A percentile compares a stretch with the other conserved stretches of the same genome.
Conservation (phyloP, 2,113 vertebrate genomes). For the Hippocampus guttulatus region DNA sequence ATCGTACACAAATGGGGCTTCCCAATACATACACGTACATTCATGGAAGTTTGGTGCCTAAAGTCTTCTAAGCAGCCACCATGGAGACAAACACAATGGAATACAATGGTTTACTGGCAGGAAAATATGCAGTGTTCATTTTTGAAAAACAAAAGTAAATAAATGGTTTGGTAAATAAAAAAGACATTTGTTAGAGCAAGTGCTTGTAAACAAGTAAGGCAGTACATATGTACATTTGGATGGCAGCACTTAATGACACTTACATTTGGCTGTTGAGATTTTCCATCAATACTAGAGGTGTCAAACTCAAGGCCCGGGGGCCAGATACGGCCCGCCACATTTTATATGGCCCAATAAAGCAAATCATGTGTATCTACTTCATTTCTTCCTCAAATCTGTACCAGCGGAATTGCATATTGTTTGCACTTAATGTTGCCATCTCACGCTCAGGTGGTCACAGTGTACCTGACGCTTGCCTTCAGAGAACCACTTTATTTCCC, state of each 20-base stretch:
- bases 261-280: constrained; percentile 59
- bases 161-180: constrained; percentile 69
- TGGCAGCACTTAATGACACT: constrained; percentile 61
- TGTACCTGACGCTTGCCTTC: no score
- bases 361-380: background rate
- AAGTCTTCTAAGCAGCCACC: constrained; percentile 47
- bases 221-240: constrained; percentile 42
- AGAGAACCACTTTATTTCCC: no score
- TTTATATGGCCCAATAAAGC: background rate
- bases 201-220: constrained; percentile 76
- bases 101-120: constrained; percentile 48
- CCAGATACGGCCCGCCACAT: background rate
- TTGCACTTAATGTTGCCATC: no score
- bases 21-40: constrained; percentile 52
- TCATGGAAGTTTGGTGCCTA: constrained; percentile 39
- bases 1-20: constrained; percentile 47
- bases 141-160: constrained; percentile 36
- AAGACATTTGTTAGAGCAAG: constrained; percentile 64
- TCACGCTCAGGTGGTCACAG: no score
- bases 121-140: constrained; percentile 56
- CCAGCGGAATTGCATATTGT: background rate
- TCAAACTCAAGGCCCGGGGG: background rate
- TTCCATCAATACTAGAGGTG: constrained; percentile 40
- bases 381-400: background rate
- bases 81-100: constrained; percentile 22